These are phyloP conservation scores for Oscheius onirici DNA, from an alignment of 2,888 invertebrate species.

Conservation along the genomic window DNA sequence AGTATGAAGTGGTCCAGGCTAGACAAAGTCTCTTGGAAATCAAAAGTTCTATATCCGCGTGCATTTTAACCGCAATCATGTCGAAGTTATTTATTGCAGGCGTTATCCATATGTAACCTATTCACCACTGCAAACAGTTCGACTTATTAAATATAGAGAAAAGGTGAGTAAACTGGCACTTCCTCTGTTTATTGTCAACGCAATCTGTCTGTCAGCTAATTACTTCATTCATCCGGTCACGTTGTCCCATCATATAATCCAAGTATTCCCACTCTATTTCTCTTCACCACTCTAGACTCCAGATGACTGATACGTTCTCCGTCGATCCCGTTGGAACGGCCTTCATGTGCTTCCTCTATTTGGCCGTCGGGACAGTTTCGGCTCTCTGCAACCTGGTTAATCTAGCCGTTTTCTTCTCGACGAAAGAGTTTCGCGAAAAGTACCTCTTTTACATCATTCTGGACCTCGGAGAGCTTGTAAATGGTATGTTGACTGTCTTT, in stretches of 20 bases:
- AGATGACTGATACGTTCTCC: neutral
- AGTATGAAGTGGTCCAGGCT: too few species aligned
- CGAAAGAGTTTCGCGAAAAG: slow-evolving; percentile 4
- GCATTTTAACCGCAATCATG: neutral
- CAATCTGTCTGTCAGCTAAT: too few species aligned
- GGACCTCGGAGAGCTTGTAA: slow-evolving; percentile 21
- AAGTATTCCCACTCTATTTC: too few species aligned
- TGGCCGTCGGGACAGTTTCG: neutral
- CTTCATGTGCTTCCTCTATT: slow-evolving; percentile 23
- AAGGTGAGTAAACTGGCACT: too few species aligned
- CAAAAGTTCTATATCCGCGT: neutral
- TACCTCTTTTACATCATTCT: slow-evolving; percentile 20
- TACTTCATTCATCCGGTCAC: too few species aligned
- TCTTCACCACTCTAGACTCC: neutral
- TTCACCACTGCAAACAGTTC: too few species aligned
- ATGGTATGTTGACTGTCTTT: slow-evolving; percentile 1
- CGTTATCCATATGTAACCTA: too few species aligned
- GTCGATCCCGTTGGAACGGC: slow-evolving; percentile 22
- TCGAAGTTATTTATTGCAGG: too few species aligned
- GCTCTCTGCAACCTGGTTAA: slow-evolving; percentile 11
- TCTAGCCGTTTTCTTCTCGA: neutral
- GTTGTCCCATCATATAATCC: too few species aligned
- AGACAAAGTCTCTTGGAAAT: too few species aligned
- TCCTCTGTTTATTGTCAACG: too few species aligned
- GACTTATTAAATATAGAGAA: too few species aligned